phyloP scores from a whole-genome alignment of 1,140 invertebrate genomes.

The Hesperophylax magnus region DNA sequence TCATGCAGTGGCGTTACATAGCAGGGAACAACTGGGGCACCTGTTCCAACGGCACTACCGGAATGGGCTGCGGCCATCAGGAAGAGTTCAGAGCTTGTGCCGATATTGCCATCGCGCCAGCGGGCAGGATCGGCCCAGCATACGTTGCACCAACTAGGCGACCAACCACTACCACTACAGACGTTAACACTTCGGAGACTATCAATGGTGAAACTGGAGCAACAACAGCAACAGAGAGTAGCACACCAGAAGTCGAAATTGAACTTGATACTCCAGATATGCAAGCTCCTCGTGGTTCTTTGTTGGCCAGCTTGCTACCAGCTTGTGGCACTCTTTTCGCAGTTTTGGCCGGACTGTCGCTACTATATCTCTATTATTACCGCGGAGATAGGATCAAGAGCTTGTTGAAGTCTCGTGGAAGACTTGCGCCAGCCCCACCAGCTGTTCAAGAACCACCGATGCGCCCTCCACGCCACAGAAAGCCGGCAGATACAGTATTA shows the following conservation, averaged over 20 bases:
- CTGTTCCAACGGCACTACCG: conserved; percentile 79
- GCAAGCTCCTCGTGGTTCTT: conserved; percentile 58
- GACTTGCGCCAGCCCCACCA: conserved; percentile 57
- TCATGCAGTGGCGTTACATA: conserved; percentile 87
- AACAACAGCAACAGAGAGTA: no score
- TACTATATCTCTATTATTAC: conserved; percentile 68
- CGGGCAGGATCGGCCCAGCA: conserved; percentile 61
- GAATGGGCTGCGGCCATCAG: conserved; percentile 87
- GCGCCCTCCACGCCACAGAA: conserved; percentile 63
- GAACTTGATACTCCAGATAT: neutral
- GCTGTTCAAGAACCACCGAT: conserved; percentile 60
- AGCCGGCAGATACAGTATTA: conserved; percentile 30
- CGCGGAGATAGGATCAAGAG: conserved; percentile 68
- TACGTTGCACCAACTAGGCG: conserved; percentile 64
- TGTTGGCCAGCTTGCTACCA: conserved; percentile 65
- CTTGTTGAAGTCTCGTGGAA: conserved; percentile 60
- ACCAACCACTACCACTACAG: conserved; percentile 61
- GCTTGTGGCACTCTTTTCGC: conserved; percentile 63
- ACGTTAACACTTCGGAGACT: neutral
- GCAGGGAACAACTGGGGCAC: conserved; percentile 87
- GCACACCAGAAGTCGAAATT: neutral
- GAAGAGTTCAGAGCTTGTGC: conserved; percentile 91
- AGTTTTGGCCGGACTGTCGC: conserved; percentile 62
- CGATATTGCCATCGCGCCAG: conserved; percentile 78
- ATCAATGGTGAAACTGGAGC: neutral